Percentiles rank a stretch among this genome's conserved stretches.
These are phyloP conservation scores for Chloroclysta siterata DNA, from an alignment of 2,888 invertebrate genomes.

Conservation along the genomic window DNA sequence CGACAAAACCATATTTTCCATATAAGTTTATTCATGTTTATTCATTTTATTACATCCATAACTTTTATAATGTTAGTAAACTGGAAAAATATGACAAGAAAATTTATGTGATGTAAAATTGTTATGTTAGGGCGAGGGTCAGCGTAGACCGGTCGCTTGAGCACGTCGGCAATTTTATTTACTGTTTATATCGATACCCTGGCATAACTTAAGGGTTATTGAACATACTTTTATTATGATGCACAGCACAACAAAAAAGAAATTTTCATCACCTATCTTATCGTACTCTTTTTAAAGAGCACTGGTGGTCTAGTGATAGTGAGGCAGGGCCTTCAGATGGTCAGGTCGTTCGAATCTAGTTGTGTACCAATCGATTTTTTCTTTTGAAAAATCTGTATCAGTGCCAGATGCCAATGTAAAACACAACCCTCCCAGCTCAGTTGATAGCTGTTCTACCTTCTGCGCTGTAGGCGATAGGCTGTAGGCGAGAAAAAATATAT, in stretches of 20 bases:
- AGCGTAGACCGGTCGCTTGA: slow-evolving; percentile 44
- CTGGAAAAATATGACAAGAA: slow-evolving; percentile 55
- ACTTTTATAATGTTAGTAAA: slow-evolving; percentile 65
- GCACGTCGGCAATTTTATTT: slow-evolving; percentile 53
- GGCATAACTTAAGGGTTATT: slow-evolving; percentile 44
- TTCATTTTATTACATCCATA: slow-evolving; percentile 60
- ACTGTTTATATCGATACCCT: slow-evolving; percentile 53
- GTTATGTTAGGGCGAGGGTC: slow-evolving; percentile 56
- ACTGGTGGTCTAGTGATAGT: too few relatives aligned
- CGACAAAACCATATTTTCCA: slow-evolving; percentile 9
- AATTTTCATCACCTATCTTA: too few relatives aligned
- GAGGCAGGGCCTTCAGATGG: too few relatives aligned
- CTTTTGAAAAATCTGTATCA: too few relatives aligned
- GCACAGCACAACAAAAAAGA: background rate
- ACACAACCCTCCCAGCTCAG: too few relatives aligned
- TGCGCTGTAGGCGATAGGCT: too few relatives aligned
- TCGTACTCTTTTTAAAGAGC: too few relatives aligned
- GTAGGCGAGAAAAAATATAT: too few relatives aligned
- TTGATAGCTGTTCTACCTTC: too few relatives aligned
- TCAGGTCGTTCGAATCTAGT: too few relatives aligned
- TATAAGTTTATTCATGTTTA: slow-evolving; percentile 37
- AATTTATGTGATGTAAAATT: slow-evolving; percentile 64
- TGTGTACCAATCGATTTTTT: too few relatives aligned
- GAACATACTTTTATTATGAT: slow-evolving; percentile 11
- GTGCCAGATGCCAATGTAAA: too few relatives aligned